phyloP scores from a whole-genome alignment of 1,140 invertebrate genomes.

The Riptortus pedestris region DNA sequence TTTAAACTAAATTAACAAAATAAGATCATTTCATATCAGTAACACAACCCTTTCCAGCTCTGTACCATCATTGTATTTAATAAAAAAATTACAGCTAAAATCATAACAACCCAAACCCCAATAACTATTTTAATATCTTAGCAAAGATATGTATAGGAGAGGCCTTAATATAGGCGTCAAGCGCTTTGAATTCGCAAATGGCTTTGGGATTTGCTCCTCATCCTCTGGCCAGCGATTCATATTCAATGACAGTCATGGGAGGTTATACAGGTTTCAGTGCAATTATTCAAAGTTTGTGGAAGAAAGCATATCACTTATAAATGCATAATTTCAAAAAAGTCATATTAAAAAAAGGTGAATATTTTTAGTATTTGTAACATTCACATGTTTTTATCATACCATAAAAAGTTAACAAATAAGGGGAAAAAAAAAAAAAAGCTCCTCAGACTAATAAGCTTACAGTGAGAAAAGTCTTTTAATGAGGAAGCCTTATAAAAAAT shows the following conservation, averaged over 20 bases:
- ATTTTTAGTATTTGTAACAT: too few species aligned
- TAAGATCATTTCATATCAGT: too few species aligned
- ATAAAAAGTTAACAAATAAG: too few species aligned
- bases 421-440: too few species aligned
- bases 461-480: not conserved
- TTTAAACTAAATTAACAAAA: too few species aligned
- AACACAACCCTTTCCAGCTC: too few species aligned
- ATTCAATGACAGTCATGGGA: not conserved
- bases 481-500: not conserved
- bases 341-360: not conserved
- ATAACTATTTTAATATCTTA: conserved; percentile 14
- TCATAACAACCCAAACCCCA: conserved; percentile 14
- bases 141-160: conserved; percentile 18
- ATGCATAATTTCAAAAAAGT: not conserved
- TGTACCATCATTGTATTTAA: too few species aligned
- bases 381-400: too few species aligned
- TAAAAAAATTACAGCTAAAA: too few species aligned
- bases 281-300: not conserved
- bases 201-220: not conserved
- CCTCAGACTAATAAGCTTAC: too few species aligned
- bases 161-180: conserved; percentile 13
- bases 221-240: not conserved
- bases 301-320: not conserved
- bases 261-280: conserved; percentile 5
- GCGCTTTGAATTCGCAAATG: not conserved